Percentiles rank a stretch among this genome's conserved stretches.
Conservation (phyloP, 2,797 vertebrate species). For the Tokudaia muenninki region DNA sequence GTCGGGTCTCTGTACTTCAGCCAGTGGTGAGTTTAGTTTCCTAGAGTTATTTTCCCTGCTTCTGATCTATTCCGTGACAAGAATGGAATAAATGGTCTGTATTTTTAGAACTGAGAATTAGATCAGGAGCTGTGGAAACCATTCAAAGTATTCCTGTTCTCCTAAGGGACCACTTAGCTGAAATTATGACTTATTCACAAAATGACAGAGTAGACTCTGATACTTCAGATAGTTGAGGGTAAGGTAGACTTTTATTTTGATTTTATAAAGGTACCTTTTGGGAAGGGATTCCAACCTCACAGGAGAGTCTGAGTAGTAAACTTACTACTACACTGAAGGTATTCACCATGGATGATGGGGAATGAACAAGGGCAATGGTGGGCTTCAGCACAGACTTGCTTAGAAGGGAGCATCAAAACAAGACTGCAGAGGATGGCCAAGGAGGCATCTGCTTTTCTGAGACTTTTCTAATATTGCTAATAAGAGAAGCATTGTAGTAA, state of each 20-base stretch:
- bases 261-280: neutral
- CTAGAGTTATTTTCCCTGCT: slow-evolving; percentile 39
- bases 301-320: neutral
- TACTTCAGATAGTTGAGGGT: neutral
- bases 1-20: neutral
- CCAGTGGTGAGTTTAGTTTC: slow-evolving; percentile 46
- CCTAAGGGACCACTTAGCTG: neutral
- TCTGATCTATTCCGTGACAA: neutral
- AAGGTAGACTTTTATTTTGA: neutral
- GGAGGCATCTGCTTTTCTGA: neutral
- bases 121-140: neutral
- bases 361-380: neutral
- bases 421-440: neutral
- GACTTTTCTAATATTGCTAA: neutral
- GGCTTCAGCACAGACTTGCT: neutral
- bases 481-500: neutral
- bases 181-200: neutral
- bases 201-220: neutral
- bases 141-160: neutral
- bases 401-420: neutral
- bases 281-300: neutral
- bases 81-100: neutral
- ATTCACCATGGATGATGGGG: neutral
- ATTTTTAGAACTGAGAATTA: neutral
- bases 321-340: neutral